Conservation (phyloP, 2,113 vertebrate genomes). For the Psephotus haematonotus region DNA sequence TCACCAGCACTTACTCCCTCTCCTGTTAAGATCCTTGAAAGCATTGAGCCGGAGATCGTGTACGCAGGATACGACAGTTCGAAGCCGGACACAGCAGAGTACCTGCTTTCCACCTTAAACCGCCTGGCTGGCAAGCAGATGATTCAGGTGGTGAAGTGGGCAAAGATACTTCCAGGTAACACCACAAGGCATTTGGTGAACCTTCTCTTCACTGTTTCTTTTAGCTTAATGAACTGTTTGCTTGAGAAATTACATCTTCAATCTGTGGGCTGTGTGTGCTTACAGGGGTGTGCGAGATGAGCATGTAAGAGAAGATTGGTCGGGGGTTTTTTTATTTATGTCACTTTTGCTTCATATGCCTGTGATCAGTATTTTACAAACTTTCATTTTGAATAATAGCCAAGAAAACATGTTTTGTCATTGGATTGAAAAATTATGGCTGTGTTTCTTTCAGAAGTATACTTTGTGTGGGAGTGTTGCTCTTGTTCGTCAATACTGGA, state of each 20-base stretch:
- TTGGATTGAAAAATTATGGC: neutral
- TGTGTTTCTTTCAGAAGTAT: neutral
- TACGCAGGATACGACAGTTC: constrained; percentile 93
- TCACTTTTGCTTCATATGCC: neutral
- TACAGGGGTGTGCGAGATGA: fast-evolving
- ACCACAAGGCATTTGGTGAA: neutral
- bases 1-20: constrained; percentile 89
- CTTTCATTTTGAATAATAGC: neutral
- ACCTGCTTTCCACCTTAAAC: constrained; percentile 97
- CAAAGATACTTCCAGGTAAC: constrained; percentile 99
- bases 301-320: neutral
- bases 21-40: constrained; percentile 90
- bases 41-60: constrained; percentile 93
- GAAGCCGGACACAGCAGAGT: constrained; percentile 90
- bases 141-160: constrained; percentile 99
- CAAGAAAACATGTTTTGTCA: neutral
- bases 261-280: neutral
- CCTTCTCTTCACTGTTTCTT: neutral
- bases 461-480: neutral
- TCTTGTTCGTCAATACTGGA: neutral
- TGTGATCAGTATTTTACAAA: neutral
- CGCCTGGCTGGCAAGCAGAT: constrained; percentile 97
- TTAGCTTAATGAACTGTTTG: neutral
- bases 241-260: neutral
- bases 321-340: neutral